Percentiles rank a stretch among this genome's conserved stretches.
Evolutionary conservation across 2,797 vertebrate genomes (phyloP).

Genomic region (Oryzias dopingdopingensis): DNA sequence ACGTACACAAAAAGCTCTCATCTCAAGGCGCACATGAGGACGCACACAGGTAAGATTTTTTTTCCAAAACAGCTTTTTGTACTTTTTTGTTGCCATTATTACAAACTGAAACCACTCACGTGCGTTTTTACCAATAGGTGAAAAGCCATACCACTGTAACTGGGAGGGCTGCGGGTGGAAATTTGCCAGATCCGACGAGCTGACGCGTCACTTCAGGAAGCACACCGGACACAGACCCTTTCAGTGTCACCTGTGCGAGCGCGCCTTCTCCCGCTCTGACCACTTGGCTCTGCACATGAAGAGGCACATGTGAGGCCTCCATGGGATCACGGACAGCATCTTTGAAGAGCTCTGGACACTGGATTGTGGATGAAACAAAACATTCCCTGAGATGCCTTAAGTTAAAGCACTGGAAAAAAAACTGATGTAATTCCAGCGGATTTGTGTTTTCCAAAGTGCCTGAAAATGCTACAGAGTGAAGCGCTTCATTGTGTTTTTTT

Average conservation of each 20-base stretch:
- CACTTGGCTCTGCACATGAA: conserved; percentile 96
- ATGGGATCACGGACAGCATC: neutral
- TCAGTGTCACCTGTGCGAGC: conserved; percentile 91
- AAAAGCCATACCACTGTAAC: conserved; percentile 93
- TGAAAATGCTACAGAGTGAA: conserved; percentile 4
- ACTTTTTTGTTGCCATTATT: no score
- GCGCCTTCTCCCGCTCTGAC: conserved; percentile 91
- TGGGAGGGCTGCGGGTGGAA: conserved; percentile 97
- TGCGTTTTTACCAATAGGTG: conserved; percentile 68
- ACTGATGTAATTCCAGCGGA: neutral
- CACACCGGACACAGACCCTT: conserved; percentile 92
- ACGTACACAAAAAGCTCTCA: conserved; percentile 95
- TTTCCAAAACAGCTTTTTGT: no score
- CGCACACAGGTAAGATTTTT: conserved; percentile 84
- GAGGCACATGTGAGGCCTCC: conserved; percentile 84
- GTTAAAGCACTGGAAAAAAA: neutral
- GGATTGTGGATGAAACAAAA: neutral
- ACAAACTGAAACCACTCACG: no score
- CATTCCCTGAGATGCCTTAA: no score
- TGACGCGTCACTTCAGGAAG: conserved; percentile 91
- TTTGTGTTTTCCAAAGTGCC: conserved; percentile 8
- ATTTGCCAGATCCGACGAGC: conserved; percentile 90
- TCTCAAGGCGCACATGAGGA: conserved; percentile 92
- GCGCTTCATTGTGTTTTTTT: conserved; percentile 46
- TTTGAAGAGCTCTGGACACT: neutral